A percentile compares a stretch with the other conserved stretches of the same genome.
Evolutionary conservation across 64 coral and sea anemone genomes (phyloP).

Genomic region (Porites australiensis): DNA sequence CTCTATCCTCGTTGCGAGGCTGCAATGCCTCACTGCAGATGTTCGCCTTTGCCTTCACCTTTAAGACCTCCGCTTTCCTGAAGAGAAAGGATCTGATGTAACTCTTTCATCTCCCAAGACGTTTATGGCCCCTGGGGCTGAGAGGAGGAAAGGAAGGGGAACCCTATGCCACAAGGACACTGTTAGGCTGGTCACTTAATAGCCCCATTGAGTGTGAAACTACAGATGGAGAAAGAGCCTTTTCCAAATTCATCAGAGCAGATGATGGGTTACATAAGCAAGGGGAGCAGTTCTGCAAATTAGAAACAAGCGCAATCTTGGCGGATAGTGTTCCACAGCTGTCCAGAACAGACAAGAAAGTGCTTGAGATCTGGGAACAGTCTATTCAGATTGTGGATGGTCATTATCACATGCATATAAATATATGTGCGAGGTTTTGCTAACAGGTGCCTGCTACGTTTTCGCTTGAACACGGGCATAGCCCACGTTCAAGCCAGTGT

Average conservation of each 20-base stretch:
- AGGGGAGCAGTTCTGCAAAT: constrained; percentile 18
- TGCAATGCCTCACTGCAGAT: background rate
- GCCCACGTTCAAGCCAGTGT: too few relatives aligned
- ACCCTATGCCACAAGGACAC: constrained; percentile 8
- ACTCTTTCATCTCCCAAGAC: constrained; percentile 3
- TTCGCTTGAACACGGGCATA: too few relatives aligned
- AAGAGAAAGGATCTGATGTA: background rate
- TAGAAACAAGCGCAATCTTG: constrained; percentile 14
- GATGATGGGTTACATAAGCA: constrained; percentile 4
- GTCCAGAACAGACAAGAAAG: constrained; percentile 49
- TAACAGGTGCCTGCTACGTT: too few relatives aligned
- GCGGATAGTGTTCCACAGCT: constrained; percentile 12
- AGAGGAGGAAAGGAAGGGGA: background rate
- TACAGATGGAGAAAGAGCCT: background rate
- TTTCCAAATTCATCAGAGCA: background rate
- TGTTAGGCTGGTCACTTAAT: constrained; percentile 14
- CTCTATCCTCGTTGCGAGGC: background rate
- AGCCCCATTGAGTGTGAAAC: background rate
- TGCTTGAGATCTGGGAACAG: constrained; percentile 46
- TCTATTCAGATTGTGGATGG: constrained; percentile 56
- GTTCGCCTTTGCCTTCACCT: too few relatives aligned
- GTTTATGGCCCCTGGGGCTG: constrained; percentile 22
- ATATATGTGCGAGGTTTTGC: too few relatives aligned
- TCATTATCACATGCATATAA: constrained; percentile 73
- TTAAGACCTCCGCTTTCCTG: background rate